These are phyloP conservation scores for Echinarachnius parma DNA, from an alignment of 53 echinoderm and acorn worm species.

Conservation along the genomic window DNA sequence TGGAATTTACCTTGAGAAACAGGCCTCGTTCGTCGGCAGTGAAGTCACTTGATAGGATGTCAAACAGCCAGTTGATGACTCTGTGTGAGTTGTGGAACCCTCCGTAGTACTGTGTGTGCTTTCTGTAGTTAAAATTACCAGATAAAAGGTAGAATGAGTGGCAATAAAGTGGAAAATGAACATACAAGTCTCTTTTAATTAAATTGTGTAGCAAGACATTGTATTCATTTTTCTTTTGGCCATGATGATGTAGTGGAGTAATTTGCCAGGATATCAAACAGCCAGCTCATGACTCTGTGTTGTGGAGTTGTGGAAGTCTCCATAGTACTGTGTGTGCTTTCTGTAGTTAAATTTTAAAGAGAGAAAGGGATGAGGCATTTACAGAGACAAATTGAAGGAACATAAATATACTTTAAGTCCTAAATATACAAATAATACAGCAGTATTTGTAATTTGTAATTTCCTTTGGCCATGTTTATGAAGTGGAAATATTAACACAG, in stretches of 20 bases:
- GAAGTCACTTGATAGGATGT: constrained; percentile 80
- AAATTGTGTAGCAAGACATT: no score
- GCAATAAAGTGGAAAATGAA: no score
- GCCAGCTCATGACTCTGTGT: constrained; percentile 93
- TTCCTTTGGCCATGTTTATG: no score
- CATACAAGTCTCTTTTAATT: no score
- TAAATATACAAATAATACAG: no score
- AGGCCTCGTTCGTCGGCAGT: constrained; percentile 67
- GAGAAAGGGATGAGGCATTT: no score
- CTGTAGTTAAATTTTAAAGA: constrained; percentile 32
- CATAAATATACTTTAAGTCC: no score
- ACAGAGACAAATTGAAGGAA: no score
- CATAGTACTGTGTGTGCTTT: constrained; percentile 96
- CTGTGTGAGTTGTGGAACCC: constrained; percentile 94
- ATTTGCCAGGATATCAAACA: constrained; percentile 82
- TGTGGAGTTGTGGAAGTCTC: constrained; percentile 95
- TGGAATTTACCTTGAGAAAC: constrained; percentile 80
- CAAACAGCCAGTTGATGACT: constrained; percentile 98
- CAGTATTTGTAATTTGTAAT: no score
- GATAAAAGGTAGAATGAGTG: no score
- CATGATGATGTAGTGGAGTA: constrained; percentile 81
- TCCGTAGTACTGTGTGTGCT: constrained; percentile 96
- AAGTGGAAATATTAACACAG: constrained; percentile 76
- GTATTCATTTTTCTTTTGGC: no score
- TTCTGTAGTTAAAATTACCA: constrained; percentile 46